A percentile compares a stretch with the other conserved stretches of the same genome.
These are phyloP conservation scores for Selene dorsalis DNA, from an alignment of 2,797 vertebrate species.

Conservation along the genomic window DNA sequence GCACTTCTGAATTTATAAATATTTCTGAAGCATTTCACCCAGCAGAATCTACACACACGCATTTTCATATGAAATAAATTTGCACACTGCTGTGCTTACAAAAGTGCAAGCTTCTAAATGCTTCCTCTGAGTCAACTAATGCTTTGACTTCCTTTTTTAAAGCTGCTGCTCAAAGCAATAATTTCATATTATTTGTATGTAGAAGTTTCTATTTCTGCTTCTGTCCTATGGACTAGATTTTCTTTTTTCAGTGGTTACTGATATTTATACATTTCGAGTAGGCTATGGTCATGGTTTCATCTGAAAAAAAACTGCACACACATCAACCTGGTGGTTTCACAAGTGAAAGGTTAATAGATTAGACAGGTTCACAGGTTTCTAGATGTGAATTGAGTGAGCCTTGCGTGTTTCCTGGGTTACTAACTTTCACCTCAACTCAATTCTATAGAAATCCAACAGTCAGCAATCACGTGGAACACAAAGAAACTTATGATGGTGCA, in stretches of 20 bases:
- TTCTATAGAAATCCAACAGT: not conserved
- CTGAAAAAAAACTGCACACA: not conserved
- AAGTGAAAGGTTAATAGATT: too few relatives aligned
- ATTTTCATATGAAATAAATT: not conserved
- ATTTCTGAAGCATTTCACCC: too few relatives aligned
- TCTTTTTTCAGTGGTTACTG: not conserved
- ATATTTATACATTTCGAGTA: not conserved
- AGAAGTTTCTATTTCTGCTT: not conserved
- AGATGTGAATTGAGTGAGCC: not conserved
- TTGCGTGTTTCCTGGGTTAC: not conserved
- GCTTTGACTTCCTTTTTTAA: conserved; percentile 48
- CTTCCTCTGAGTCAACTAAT: conserved; percentile 59
- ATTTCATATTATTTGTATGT: not conserved
- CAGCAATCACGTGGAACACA: not conserved
- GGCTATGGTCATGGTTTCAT: conserved; percentile 1
- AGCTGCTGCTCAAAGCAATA: not conserved
- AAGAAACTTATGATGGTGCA: not conserved
- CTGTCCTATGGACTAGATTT: not conserved
- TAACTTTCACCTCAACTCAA: not conserved
- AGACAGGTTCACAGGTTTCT: too few relatives aligned
- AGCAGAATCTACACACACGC: too few relatives aligned
- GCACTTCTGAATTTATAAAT: not conserved
- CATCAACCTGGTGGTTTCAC: conserved; percentile 19
- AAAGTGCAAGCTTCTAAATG: not conserved
- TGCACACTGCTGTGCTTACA: not conserved